Percentiles rank a stretch among this genome's conserved stretches.
These are phyloP conservation scores for Cryptoprocta ferox DNA, from an alignment of 2,797 vertebrate species.

Conservation along the genomic window DNA sequence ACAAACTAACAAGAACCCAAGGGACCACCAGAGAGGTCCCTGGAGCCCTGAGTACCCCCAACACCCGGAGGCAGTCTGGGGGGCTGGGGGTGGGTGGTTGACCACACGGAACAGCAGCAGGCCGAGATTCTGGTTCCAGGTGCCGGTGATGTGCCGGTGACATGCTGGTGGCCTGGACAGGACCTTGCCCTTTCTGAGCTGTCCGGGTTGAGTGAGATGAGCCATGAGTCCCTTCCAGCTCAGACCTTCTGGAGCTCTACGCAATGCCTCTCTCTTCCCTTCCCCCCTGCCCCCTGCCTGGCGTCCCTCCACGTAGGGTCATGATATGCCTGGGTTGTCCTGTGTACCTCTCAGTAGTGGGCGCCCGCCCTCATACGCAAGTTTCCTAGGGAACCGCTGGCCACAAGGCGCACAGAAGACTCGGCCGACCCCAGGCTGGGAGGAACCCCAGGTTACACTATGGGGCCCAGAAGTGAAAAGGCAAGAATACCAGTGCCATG, in stretches of 20 bases:
- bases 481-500: not conserved
- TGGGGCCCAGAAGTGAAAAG: not conserved
- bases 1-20: not conserved
- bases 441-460: not conserved
- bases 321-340: no score
- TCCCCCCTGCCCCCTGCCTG: not conserved
- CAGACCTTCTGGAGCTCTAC: rapidly evolving
- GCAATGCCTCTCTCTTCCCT: no score
- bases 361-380: not conserved
- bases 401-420: not conserved
- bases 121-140: not conserved
- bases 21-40: not conserved
- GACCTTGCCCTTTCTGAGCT: not conserved
- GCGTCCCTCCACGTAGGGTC: not conserved
- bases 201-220: not conserved
- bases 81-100: not conserved
- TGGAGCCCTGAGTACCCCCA: not conserved
- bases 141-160: not conserved
- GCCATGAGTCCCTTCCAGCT: not conserved
- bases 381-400: not conserved
- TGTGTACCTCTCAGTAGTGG: not conserved
- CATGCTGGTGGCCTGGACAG: not conserved
- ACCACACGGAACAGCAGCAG: not conserved
- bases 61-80: not conserved
- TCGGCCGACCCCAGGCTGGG: not conserved